Conservation (phyloP, 2,797 vertebrate species). For the Spinibarbus caldwelli region DNA sequence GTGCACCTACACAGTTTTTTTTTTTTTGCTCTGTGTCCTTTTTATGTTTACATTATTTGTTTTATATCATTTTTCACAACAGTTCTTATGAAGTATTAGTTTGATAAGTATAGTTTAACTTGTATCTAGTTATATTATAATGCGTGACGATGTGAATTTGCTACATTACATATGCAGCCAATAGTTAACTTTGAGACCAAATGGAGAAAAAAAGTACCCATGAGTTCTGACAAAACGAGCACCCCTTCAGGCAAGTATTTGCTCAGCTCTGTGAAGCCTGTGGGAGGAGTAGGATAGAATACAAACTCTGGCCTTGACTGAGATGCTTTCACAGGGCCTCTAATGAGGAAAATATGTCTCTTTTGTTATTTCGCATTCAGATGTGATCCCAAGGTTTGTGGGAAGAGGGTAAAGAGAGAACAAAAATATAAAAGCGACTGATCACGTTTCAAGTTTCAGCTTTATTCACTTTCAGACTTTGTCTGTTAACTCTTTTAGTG, state of each 20-base stretch:
- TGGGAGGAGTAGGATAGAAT: background rate
- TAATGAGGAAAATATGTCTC: conserved; percentile 65
- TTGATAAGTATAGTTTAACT: background rate
- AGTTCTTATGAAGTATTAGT: background rate
- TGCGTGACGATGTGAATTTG: background rate
- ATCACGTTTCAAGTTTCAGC: conserved; percentile 51
- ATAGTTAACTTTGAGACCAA: background rate
- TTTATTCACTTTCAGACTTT: conserved; percentile 22
- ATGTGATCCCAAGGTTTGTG: conserved; percentile 55
- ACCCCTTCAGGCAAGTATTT: conserved; percentile 24
- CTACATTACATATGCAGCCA: background rate
- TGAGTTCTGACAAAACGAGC: background rate
- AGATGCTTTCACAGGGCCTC: conserved; percentile 38
- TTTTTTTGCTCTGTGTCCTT: no score
- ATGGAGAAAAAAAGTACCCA: background rate
- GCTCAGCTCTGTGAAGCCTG: conserved; percentile 18
- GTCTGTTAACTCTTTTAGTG: conserved; percentile 29
- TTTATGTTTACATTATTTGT: background rate
- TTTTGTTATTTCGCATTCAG: conserved; percentile 62
- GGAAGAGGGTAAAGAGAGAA: conserved; percentile 43
- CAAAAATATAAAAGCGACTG: conserved; percentile 41
- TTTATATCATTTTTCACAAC: background rate
- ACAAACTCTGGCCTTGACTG: conserved; percentile 36
- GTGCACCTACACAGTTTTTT: background rate
- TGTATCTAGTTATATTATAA: no score